These are phyloP conservation scores for Drosophila acutilabella DNA, from an alignment of 2,888 invertebrate genomes.

Conservation along the genomic window DNA sequence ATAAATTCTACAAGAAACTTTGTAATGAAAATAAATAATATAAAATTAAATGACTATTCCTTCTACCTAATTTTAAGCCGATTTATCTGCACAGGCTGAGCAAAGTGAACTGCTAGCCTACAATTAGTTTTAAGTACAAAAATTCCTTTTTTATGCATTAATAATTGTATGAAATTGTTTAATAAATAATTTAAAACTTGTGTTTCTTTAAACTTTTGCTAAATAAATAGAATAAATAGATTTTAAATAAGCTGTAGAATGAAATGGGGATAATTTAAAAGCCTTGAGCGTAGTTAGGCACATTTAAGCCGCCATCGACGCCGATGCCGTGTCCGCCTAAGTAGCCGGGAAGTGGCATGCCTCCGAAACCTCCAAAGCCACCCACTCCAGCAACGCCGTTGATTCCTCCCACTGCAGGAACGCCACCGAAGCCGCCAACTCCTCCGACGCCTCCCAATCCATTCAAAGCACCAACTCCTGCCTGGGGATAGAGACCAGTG, in stretches of 20 bases:
- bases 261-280: conserved; percentile 25
- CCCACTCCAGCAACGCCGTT: neutral
- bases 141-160: neutral
- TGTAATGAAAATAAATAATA: no score
- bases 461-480: neutral
- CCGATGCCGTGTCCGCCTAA: conserved; percentile 23
- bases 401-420: neutral
- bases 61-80: no score
- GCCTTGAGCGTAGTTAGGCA: conserved; percentile 52
- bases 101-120: no score
- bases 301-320: conserved; percentile 38
- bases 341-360: conserved; percentile 32
- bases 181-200: conserved; percentile 10
- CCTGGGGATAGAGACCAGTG: conserved; percentile 46
- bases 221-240: conserved; percentile 76
- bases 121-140: no score
- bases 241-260: neutral
- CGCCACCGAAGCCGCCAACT: neutral
- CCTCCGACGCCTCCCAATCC: neutral
- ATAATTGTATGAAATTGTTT: neutral
- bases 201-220: conserved; percentile 44
- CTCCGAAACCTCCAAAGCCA: neutral
- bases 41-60: no score
- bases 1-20: no score
- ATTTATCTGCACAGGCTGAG: no score